Percentiles rank a stretch among this genome's conserved stretches.
Evolutionary conservation across 2,888 invertebrate species (phyloP).

Genomic region (Lepidonotus clava): DNA sequence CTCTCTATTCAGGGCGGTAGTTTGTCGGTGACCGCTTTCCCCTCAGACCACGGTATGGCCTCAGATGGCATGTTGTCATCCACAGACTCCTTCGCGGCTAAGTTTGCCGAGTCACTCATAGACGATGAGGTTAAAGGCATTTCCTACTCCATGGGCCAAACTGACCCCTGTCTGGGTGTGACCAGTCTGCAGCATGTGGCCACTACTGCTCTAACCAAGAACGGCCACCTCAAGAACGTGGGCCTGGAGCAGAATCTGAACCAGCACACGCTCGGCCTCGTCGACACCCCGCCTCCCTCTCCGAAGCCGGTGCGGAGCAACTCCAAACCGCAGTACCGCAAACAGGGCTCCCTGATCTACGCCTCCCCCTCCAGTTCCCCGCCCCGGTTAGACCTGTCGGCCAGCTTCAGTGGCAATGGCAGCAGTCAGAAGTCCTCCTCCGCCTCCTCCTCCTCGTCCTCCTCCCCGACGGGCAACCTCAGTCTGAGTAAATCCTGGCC

Average conservation of each 20-base stretch:
- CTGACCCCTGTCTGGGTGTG: slow-evolving; percentile 19
- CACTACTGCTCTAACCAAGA: neutral
- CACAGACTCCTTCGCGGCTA: slow-evolving; percentile 35
- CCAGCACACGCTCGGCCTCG: slow-evolving; percentile 3
- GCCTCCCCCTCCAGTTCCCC: slow-evolving; percentile 14
- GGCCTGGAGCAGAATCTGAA: slow-evolving; percentile 20
- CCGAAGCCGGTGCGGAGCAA: neutral
- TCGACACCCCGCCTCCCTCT: slow-evolving; percentile 32
- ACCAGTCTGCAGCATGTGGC: slow-evolving; percentile 14
- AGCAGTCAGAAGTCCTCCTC: neutral
- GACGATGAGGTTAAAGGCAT: slow-evolving; percentile 17
- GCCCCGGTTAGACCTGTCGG: neutral
- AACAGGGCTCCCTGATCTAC: neutral
- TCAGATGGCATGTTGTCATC: slow-evolving; percentile 11
- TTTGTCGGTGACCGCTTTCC: slow-evolving; percentile 4
- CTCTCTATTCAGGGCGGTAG: neutral
- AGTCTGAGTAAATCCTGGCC: slow-evolving; percentile 34
- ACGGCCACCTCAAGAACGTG: neutral
- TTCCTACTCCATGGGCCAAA: neutral
- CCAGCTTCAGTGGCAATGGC: neutral
- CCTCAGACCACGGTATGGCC: neutral
- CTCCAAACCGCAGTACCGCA: neutral
- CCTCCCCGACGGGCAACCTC: neutral
- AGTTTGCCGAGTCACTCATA: slow-evolving; percentile 44
- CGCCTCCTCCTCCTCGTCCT: neutral